These are phyloP conservation scores for Melanocharis versteri DNA, from an alignment of 2,113 vertebrate genomes.

Conservation along the genomic window DNA sequence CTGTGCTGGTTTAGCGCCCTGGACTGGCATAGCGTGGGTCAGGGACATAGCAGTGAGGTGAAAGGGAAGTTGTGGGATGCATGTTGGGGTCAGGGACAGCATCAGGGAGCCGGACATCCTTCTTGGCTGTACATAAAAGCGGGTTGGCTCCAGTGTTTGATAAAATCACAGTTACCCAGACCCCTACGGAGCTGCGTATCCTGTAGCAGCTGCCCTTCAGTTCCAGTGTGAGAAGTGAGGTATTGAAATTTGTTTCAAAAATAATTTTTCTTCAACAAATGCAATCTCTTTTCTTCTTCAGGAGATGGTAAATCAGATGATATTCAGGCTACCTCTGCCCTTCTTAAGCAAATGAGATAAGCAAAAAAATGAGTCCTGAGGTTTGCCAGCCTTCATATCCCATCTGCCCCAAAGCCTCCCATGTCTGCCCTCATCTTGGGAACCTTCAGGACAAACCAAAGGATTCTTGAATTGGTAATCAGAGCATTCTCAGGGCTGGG, in stretches of 20 bases:
- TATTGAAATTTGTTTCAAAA: neutral
- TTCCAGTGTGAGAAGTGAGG: neutral
- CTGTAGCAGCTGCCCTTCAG: neutral
- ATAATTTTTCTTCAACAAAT: neutral
- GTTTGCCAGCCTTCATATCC: neutral
- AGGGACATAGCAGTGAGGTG: neutral
- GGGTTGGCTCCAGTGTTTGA: neutral
- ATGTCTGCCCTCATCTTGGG: neutral
- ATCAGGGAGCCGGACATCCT: neutral
- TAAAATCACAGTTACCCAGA: neutral
- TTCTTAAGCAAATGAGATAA: neutral
- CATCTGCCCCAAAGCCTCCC: neutral
- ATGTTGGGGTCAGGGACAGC: neutral
- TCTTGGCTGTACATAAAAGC: neutral
- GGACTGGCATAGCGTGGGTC: neutral
- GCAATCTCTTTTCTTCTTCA: neutral
- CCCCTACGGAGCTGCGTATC: neutral
- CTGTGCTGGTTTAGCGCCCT: neutral
- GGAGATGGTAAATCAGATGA: neutral
- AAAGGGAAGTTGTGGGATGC: neutral
- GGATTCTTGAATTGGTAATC: neutral
- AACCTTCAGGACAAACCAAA: neutral
- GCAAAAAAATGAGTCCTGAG: neutral
- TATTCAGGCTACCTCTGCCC: neutral
- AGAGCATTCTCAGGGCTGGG: neutral